Base-by-base conservation (phyloP, 2,888 invertebrate genomes). In the Artemia sinica region DNA sequence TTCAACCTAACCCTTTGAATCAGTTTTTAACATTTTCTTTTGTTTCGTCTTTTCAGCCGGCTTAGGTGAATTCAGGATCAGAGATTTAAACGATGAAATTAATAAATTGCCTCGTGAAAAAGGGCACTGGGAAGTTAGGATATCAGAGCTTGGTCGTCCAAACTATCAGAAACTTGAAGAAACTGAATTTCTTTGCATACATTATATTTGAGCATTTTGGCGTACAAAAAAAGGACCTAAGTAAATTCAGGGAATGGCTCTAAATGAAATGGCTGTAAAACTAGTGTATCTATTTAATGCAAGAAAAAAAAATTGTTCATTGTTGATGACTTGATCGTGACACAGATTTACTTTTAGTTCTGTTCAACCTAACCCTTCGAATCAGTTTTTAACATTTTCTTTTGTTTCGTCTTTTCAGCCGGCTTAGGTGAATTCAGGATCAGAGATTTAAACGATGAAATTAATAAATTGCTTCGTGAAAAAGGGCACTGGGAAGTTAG, bases 341-440 rank as follows among this genome's bases (percentile, higher is more conserved):
- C 28, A 2, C 28, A 28, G 28, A 28, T 28, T 28, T 28, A 4
- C 28, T 28, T 28, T 28, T 28, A 28, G 28, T 28, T n/a, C n/a
- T 28, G 28, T 28, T 28, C 28, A 1, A 28, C 28, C 28, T 28
- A 2, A 28, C 28, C 28, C 28, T 1, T 4, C 28, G 28, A 28
- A 28, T 28, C 28, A 28, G 2, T 67, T 0, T 18, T 48, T 49
- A 8, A 67, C n/a, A n/a, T n/a, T n/a, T 69, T 18, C 13, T 65
- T 41, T 49, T 66, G 28, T 50, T 70, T 67, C 66, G 68, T 71
- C 71, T 71, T 77, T 77, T 10, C 74, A 87, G 90, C 98, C 73
- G 98, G 98, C 70, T 82, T 98, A n/a, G 98, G 98, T 5, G 98
- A 99, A 79, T 99, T 96, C 77, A 86, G 96, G 48, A 91, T 99